Conservation (phyloP, 2,113 vertebrate genomes). For the Apteryx mantelli region DNA sequence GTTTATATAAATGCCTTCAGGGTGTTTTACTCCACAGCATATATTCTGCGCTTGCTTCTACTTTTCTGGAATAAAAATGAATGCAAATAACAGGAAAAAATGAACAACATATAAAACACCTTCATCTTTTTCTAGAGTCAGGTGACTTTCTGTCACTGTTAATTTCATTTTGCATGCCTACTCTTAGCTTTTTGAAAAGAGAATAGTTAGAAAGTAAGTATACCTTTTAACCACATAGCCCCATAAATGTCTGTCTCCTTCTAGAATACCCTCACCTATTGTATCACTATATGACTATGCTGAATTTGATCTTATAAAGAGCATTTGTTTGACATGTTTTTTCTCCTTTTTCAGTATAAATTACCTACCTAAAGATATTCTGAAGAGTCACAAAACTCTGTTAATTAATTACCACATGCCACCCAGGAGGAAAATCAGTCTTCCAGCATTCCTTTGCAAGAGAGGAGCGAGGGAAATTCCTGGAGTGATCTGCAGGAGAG, state of each 20-base stretch:
- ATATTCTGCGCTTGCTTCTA: background rate
- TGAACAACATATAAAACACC: background rate
- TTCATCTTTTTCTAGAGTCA: background rate
- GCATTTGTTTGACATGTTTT: background rate
- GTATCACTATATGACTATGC: background rate
- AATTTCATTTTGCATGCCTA: background rate
- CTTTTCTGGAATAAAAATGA: background rate
- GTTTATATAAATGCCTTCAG: slow-evolving; percentile 20
- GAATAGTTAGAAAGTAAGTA: background rate
- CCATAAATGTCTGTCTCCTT: background rate
- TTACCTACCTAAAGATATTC: background rate
- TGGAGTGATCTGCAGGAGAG: background rate
- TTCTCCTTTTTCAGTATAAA: background rate
- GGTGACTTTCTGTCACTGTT: background rate
- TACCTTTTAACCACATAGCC: background rate
- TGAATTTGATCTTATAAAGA: background rate
- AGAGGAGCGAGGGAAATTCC: background rate
- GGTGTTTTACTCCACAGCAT: background rate
- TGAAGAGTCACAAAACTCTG: background rate
- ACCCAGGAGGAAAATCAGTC: background rate
- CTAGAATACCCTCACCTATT: background rate
- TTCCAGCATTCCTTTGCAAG: background rate
- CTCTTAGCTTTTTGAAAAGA: background rate
- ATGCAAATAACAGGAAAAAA: background rate
- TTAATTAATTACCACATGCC: background rate